Evolutionary conservation across 2,888 invertebrate genomes (phyloP).

Genomic region (Drosophila aldrichi): DNA sequence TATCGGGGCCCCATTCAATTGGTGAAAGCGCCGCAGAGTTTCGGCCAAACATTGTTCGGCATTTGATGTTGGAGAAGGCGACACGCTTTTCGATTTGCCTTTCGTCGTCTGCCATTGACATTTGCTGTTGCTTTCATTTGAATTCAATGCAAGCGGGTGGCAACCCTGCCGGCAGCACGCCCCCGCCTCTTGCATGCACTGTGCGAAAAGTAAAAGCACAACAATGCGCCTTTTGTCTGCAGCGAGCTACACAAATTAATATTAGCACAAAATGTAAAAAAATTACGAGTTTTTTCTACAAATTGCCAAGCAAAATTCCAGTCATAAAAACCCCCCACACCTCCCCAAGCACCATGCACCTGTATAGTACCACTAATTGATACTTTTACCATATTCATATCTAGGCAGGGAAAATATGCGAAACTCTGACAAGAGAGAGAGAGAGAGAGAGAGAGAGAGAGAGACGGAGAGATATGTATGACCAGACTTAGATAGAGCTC

Average conservation of each 20-base stretch:
- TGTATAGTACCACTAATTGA: conserved; percentile 54
- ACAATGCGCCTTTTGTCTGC: conserved; percentile 56
- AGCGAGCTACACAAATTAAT: conserved; percentile 41
- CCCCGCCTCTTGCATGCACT: conserved; percentile 7
- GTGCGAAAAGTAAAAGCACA: conserved; percentile 60
- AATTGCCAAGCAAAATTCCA: conserved; percentile 25
- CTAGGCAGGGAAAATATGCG: conserved; percentile 44
- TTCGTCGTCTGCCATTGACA: conserved; percentile 61
- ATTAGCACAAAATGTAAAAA: conserved; percentile 45
- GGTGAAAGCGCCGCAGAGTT: conserved; percentile 54
- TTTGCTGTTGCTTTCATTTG: conserved; percentile 66
- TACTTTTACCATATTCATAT: conserved; percentile 62
- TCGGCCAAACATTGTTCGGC: conserved; percentile 46
- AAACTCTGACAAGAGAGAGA: conserved; percentile 57
- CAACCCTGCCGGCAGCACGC: conserved; percentile 31
- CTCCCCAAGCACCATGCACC: background rate
- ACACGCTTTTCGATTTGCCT: conserved; percentile 63
- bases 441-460: conserved; percentile 1
- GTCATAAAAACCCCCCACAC: background rate
- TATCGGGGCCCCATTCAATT: conserved; percentile 47
- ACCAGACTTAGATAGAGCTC: background rate
- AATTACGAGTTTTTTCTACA: conserved; percentile 7
- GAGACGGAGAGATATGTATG: background rate
- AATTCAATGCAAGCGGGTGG: conserved; percentile 57
- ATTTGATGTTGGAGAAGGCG: conserved; percentile 65